Conservation (phyloP, 2,113 vertebrate genomes). For the Pelobates fuscus region DNA sequence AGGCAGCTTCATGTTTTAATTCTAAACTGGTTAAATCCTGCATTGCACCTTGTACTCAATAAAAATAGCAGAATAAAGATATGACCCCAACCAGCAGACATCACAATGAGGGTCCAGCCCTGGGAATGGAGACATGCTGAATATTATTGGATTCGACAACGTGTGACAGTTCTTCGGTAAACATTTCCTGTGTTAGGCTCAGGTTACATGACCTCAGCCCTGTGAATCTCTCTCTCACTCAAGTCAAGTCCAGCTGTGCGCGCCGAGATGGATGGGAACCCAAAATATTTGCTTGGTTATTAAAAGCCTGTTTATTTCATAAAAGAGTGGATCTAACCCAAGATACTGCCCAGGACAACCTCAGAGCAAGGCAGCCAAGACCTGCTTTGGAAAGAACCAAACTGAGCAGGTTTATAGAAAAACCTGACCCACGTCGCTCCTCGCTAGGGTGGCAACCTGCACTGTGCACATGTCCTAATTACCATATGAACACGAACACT, state of each 20-base stretch:
- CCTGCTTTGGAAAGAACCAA: too few relatives aligned
- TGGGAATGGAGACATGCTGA: background rate
- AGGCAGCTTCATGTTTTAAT: too few relatives aligned
- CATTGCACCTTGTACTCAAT: background rate
- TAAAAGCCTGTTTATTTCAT: background rate
- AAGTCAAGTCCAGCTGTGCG: background rate
- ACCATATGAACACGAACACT: background rate
- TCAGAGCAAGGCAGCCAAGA: too few relatives aligned
- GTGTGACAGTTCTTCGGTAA: background rate
- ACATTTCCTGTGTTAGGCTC: background rate
- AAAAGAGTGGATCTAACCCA: background rate
- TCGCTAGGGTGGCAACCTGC: background rate
- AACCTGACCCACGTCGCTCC: too few relatives aligned
- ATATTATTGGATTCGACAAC: background rate
- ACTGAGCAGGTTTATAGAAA: too few relatives aligned
- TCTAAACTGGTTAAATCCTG: too few relatives aligned
- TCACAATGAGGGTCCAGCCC: background rate
- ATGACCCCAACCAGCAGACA: background rate
- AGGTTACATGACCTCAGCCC: slow-evolving; percentile 11
- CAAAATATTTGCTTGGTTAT: background rate
- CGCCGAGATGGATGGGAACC: background rate
- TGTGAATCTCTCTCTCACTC: background rate
- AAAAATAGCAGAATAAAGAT: background rate
- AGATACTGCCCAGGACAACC: too few relatives aligned
- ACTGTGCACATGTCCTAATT: background rate